Evolutionary conservation across 2,888 invertebrate species (phyloP).

Genomic region (Atethmia centrago): DNA sequence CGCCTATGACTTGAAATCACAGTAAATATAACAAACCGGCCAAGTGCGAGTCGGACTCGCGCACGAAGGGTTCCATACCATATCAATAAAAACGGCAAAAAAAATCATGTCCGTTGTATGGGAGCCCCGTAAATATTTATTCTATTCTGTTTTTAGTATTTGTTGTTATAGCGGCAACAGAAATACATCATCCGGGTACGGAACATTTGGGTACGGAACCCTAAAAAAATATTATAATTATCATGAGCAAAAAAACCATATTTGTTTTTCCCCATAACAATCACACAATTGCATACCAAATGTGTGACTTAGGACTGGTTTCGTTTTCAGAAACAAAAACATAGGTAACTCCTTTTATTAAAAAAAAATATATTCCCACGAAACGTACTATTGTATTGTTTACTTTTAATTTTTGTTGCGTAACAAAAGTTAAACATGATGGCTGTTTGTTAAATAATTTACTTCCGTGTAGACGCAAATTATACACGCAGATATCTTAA

Average conservation of each 20-base stretch:
- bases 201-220: no score
- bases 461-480: slow-evolving; percentile 13
- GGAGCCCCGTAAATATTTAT: no score
- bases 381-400: slow-evolving; percentile 35
- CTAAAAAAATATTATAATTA: neutral
- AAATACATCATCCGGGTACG: no score
- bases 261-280: neutral
- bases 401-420: slow-evolving; percentile 41
- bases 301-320: slow-evolving; percentile 7
- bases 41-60: no score
- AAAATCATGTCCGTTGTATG: no score
- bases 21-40: no score
- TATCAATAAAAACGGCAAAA: no score
- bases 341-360: neutral
- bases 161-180: no score
- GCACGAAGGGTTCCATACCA: no score
- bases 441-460: slow-evolving; percentile 1
- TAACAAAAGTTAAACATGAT: slow-evolving; percentile 28
- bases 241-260: neutral
- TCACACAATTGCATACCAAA: neutral
- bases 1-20: neutral
- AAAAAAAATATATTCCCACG: slow-evolving; percentile 36
- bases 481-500: neutral
- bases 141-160: no score
- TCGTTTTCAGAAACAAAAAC: slow-evolving; percentile 9